phyloP scores from a whole-genome alignment of 1,140 invertebrate species.

The Drosophila auraria region DNA sequence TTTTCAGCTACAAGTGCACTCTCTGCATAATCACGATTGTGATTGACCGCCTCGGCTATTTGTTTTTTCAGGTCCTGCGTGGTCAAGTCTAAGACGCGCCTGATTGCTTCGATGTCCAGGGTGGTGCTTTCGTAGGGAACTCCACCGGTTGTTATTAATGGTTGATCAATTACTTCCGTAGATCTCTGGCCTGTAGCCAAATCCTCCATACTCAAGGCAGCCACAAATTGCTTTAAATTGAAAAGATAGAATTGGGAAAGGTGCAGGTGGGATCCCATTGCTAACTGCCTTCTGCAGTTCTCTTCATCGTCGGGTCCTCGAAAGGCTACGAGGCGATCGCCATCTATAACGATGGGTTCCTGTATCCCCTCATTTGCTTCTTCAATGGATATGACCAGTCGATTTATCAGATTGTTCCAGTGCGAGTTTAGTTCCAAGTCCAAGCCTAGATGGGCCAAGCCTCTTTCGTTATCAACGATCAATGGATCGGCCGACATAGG shows the following conservation, averaged over 20 bases:
- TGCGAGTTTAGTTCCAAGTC: conserved; percentile 56
- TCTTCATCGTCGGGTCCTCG: conserved; percentile 27
- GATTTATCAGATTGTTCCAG: conserved; percentile 57
- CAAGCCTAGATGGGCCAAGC: conserved; percentile 20
- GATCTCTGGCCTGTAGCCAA: conserved; percentile 15
- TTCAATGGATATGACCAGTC: conserved; percentile 21
- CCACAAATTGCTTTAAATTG: conserved; percentile 48
- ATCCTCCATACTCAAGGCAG: conserved; percentile 33
- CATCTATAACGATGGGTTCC: conserved; percentile 39
- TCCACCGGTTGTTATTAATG: conserved; percentile 60
- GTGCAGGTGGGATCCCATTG: background rate
- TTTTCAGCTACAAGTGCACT: conserved; percentile 1
- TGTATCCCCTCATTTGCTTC: conserved; percentile 6
- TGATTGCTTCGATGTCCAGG: conserved; percentile 24
- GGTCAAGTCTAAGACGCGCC: conserved; percentile 27
- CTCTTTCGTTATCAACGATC: conserved; percentile 38
- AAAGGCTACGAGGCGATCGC: conserved; percentile 54
- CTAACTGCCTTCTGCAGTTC: background rate
- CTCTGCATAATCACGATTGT: background rate
- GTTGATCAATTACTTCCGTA: conserved; percentile 28
- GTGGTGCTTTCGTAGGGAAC: conserved; percentile 44
- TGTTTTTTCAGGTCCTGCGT: conserved; percentile 17
- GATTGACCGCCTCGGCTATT: conserved; percentile 30
- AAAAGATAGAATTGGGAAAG: background rate
- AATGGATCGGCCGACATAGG: conserved; percentile 39